Evolutionary conservation across 1,140 invertebrate species (phyloP).

Genomic region (Globodera ellingtonae): DNA sequence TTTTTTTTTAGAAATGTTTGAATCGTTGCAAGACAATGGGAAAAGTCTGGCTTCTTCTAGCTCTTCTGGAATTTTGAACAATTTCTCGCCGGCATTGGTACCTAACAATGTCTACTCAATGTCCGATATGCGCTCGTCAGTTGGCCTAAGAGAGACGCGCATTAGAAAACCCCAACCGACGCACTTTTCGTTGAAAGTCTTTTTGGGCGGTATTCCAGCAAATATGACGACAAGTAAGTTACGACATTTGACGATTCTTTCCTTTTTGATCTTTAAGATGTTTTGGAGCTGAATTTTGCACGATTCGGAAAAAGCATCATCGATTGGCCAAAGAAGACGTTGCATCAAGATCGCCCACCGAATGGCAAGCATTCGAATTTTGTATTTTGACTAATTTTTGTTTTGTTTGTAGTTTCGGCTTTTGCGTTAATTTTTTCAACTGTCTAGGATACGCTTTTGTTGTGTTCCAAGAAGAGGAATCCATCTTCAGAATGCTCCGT

Average conservation of each 20-base stretch:
- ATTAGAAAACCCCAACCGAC: background rate
- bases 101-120: background rate
- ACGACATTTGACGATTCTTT: slow-evolving; percentile 17
- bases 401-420: background rate
- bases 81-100: background rate
- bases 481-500: slow-evolving; percentile 33
- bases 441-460: slow-evolving; percentile 36
- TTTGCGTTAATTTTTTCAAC: background rate
- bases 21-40: background rate
- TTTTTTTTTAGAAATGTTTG: slow-evolving; percentile 10
- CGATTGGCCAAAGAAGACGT: slow-evolving; percentile 42
- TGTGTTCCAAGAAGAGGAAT: slow-evolving; percentile 32
- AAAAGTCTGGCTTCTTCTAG: too few species aligned
- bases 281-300: slow-evolving; percentile 31
- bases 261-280: slow-evolving; percentile 9
- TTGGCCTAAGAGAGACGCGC: background rate
- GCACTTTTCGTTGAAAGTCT: slow-evolving; percentile 31
- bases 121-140: background rate
- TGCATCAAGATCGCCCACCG: slow-evolving; percentile 17
- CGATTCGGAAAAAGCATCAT: slow-evolving; percentile 28
- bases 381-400: background rate
- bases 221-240: slow-evolving; percentile 16
- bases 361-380: slow-evolving; percentile 12
- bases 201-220: slow-evolving; percentile 32
- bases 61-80: background rate